phyloP scores from a whole-genome alignment of 2,113 vertebrate species.

The Ageneiosus marmoratus region DNA sequence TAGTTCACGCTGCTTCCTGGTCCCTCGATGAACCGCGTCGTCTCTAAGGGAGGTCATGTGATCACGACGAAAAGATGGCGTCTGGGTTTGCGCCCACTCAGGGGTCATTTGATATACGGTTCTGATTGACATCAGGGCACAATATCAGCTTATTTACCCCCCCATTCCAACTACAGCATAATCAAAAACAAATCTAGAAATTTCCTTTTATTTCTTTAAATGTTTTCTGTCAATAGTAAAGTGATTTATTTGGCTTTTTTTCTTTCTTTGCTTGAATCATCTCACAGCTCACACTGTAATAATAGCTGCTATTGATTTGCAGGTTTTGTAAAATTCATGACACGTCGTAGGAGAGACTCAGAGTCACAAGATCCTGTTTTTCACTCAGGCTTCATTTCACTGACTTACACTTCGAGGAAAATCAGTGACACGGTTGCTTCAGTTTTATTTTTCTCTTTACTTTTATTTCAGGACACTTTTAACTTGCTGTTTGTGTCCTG shows the following conservation, averaged over 20 bases:
- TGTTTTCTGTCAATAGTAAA: slow-evolving; percentile 14
- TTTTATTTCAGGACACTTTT: slow-evolving; percentile 55
- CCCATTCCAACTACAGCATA: background rate
- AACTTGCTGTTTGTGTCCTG: slow-evolving; percentile 59
- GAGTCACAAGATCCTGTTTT: slow-evolving; percentile 24
- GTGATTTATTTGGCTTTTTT: background rate
- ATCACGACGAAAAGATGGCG: background rate
- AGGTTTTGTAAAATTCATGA: slow-evolving; percentile 37
- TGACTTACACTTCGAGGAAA: slow-evolving; percentile 27
- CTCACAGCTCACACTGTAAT: background rate
- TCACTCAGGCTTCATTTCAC: slow-evolving; percentile 1
- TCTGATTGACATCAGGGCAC: slow-evolving; percentile 16
- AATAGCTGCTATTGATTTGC: slow-evolving; percentile 27
- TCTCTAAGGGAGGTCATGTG: slow-evolving; percentile 6
- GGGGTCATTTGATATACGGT: slow-evolving; percentile 1
- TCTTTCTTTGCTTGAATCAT: background rate
- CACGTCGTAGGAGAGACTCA: background rate
- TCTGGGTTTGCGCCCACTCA: background rate
- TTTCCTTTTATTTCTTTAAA: background rate
- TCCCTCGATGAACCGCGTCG: background rate
- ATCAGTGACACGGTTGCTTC: slow-evolving; percentile 64
- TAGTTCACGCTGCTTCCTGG: background rate
- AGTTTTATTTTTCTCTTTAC: background rate
- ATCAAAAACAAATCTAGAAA: slow-evolving; percentile 11
- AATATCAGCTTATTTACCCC: background rate